Conservation (phyloP, 1,140 invertebrate species). For the Helicoverpa armigera region DNA sequence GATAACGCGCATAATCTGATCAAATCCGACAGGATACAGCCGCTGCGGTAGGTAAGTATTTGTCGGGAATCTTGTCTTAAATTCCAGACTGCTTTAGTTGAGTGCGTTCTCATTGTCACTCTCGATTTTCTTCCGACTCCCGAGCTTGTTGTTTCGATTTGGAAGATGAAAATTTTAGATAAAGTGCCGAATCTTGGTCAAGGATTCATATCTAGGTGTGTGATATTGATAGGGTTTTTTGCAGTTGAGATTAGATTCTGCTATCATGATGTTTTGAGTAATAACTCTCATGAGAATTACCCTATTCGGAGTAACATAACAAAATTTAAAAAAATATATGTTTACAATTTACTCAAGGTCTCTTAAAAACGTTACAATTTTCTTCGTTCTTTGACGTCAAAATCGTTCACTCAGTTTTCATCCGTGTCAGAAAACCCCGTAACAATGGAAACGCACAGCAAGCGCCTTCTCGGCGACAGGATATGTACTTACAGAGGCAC, state of each 20-base stretch:
- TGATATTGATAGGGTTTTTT: too few species aligned
- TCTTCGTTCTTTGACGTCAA: background rate
- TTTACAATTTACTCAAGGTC: too few species aligned
- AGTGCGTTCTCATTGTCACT: slow-evolving; percentile 52
- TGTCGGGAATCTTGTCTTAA: slow-evolving; percentile 61
- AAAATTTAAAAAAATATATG: too few species aligned
- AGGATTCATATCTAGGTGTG: too few species aligned
- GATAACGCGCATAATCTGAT: slow-evolving; percentile 67
- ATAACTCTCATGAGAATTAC: too few species aligned
- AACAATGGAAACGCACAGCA: slow-evolving; percentile 57
- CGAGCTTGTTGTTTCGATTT: background rate
- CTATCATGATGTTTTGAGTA: too few species aligned
- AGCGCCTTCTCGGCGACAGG: slow-evolving; percentile 64
- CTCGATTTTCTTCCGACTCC: background rate
- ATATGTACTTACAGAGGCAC: slow-evolving; percentile 52
- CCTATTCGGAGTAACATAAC: too few species aligned
- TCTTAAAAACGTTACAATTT: too few species aligned
- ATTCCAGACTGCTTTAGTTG: slow-evolving; percentile 63
- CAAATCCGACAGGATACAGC: slow-evolving; percentile 66
- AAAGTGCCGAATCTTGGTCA: too few species aligned
- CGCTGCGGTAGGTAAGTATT: slow-evolving; percentile 80
- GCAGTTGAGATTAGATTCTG: too few species aligned
- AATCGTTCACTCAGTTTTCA: background rate
- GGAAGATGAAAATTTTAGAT: background rate
- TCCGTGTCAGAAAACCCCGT: slow-evolving; percentile 4